These are phyloP conservation scores for Helogale parvula DNA, from an alignment of 2,113 vertebrate genomes.

Conservation along the genomic window DNA sequence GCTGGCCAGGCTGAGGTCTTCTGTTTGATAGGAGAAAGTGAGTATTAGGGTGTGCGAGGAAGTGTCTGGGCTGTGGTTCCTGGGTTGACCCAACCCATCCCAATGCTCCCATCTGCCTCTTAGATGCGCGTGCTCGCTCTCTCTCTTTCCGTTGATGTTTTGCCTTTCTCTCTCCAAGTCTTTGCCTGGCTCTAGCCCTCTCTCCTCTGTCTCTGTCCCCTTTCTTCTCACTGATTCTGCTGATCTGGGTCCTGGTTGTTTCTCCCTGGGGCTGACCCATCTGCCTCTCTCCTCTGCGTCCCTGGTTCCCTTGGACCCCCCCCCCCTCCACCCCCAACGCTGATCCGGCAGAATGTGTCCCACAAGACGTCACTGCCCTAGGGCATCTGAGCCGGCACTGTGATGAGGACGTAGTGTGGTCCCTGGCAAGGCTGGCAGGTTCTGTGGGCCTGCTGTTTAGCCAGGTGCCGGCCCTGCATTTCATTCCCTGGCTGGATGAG, in stretches of 20 bases:
- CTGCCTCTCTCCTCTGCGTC: not conserved
- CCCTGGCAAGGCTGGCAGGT: not conserved
- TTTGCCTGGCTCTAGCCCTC: not conserved
- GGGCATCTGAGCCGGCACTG: not conserved
- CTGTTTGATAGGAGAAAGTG: not conserved
- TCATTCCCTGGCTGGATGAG: slow-evolving; percentile 80
- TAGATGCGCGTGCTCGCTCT: too few relatives aligned
- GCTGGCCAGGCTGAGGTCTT: not conserved
- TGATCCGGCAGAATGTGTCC: not conserved
- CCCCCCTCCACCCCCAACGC: too few relatives aligned
- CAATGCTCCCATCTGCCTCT: not conserved
- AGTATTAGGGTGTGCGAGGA: not conserved
- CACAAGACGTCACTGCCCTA: not conserved
- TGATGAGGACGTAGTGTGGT: slow-evolving; percentile 56
- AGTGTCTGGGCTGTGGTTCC: not conserved
- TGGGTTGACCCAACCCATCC: not conserved
- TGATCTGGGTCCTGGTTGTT: not conserved
- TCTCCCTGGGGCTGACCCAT: not conserved
- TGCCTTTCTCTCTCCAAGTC: not conserved
- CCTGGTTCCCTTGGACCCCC: not conserved
- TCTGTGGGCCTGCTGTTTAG: slow-evolving; percentile 84
- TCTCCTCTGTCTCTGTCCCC: not conserved
- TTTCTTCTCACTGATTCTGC: not conserved
- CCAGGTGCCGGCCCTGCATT: slow-evolving; percentile 76
- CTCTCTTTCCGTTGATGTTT: not conserved